A percentile compares a stretch with the other conserved stretches of the same genome.
Evolutionary conservation across 2,113 vertebrate species (phyloP).

Genomic region (Lamprologus sp.): DNA sequence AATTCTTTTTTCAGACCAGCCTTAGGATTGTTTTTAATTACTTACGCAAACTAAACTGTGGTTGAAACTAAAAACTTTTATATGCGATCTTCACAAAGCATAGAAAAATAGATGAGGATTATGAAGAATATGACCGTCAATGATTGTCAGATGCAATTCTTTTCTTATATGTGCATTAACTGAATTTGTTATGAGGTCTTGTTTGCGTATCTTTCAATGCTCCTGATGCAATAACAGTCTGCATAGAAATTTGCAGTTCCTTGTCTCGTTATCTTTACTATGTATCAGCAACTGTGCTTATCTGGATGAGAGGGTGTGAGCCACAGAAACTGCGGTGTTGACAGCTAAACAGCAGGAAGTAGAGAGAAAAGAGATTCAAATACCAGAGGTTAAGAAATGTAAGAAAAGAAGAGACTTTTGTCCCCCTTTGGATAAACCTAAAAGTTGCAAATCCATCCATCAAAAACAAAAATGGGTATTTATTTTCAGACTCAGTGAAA

Average conservation of each 20-base stretch:
- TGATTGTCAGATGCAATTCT: neutral
- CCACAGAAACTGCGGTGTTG: neutral
- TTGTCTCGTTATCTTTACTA: neutral
- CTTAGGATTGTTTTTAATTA: neutral
- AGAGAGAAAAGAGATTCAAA: neutral
- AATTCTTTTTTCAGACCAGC: neutral
- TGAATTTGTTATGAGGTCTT: neutral
- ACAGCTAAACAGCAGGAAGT: neutral
- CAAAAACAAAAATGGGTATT: neutral
- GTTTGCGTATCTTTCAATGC: neutral
- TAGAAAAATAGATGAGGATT: neutral
- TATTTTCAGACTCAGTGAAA: conserved; percentile 20
- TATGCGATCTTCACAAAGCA: neutral
- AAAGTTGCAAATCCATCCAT: neutral
- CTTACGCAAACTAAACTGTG: neutral
- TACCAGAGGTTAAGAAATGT: neutral
- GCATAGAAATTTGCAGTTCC: neutral
- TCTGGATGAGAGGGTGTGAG: neutral
- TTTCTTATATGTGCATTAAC: neutral
- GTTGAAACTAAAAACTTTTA: neutral
- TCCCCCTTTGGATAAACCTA: neutral
- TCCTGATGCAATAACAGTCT: neutral
- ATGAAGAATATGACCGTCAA: neutral
- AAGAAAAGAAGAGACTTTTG: neutral
- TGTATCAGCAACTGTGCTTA: neutral